Evolutionary conservation across 2,888 invertebrate species (phyloP).

Genomic region (Cantharis nigra): DNA sequence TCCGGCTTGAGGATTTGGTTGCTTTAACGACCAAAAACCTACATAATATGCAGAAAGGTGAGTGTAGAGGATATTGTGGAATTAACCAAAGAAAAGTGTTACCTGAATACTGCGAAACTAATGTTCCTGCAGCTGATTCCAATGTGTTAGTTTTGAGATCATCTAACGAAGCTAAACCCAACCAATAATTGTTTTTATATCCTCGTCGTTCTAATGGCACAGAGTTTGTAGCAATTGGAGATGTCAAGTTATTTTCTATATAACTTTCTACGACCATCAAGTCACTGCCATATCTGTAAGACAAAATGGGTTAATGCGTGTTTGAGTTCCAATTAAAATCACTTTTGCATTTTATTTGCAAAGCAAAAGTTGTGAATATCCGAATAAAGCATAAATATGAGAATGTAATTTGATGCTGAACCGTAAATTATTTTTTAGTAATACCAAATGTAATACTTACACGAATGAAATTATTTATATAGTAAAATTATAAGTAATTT

Average conservation of each 20-base stretch:
- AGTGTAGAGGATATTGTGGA: not conserved
- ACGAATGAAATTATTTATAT: not conserved
- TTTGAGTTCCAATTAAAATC: not conserved
- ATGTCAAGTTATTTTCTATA: conserved; percentile 89
- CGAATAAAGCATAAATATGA: not conserved
- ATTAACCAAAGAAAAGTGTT: conserved; percentile 29
- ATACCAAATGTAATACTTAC: too few species aligned
- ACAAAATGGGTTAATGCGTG: conserved; percentile 17
- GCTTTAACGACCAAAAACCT: conserved; percentile 89
- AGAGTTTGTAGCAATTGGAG: conserved; percentile 71
- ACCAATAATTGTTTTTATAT: conserved; percentile 80
- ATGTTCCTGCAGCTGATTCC: conserved; percentile 87
- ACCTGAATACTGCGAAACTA: conserved; percentile 92
- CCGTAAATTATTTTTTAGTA: not conserved
- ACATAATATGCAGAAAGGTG: not conserved
- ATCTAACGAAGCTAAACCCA: conserved; percentile 87
- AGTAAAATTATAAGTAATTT: not conserved
- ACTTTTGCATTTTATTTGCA: not conserved
- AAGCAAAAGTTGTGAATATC: not conserved
- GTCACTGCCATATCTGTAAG: conserved; percentile 89
- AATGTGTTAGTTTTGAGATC: conserved; percentile 92
- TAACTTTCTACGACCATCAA: conserved; percentile 89
- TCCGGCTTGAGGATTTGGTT: conserved; percentile 85
- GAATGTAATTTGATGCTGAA: not conserved
- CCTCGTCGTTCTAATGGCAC: conserved; percentile 67